phyloP scores from a whole-genome alignment of 2,888 invertebrate genomes.

The Cremastinae sp. region DNA sequence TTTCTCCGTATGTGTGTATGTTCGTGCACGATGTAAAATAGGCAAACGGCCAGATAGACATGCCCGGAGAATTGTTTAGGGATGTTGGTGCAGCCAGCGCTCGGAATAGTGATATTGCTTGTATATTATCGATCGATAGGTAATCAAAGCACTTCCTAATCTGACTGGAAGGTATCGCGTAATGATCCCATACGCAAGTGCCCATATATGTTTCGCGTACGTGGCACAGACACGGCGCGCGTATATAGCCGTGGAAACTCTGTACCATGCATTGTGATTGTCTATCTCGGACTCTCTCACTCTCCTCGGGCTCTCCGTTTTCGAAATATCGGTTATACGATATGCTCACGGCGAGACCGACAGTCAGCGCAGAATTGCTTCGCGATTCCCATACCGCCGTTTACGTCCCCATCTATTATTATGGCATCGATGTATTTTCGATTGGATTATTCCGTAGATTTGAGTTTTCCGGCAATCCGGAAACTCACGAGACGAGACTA shows the following conservation, averaged over 20 bases:
- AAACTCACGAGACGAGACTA: constrained; percentile 26
- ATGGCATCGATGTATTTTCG: constrained; percentile 51
- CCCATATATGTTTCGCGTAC: constrained; percentile 26
- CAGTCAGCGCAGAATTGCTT: constrained; percentile 35
- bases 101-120: constrained; percentile 31
- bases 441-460: constrained; percentile 22
- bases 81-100: constrained; percentile 3
- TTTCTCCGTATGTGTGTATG: constrained; percentile 10
- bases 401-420: constrained; percentile 28
- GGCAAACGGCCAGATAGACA: background rate
- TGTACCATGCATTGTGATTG: background rate
- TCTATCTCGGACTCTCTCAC: constrained; percentile 12
- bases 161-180: constrained; percentile 60
- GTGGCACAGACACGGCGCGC: constrained; percentile 37
- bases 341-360: constrained; percentile 32
- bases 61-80: background rate
- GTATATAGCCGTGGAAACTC: constrained; percentile 8
- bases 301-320: constrained; percentile 12
- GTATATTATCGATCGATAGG: constrained; percentile 60
- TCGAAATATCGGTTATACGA: constrained; percentile 52
- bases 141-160: constrained; percentile 62
- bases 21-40: constrained; percentile 2
- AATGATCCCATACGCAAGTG: constrained; percentile 45
- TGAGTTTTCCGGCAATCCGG: background rate
- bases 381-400: constrained; percentile 14